Evolutionary conservation across 2,113 vertebrate species (phyloP), one percentile per base, ranked within the genome.

Genomic region (Elaphurus davidianus): DNA sequence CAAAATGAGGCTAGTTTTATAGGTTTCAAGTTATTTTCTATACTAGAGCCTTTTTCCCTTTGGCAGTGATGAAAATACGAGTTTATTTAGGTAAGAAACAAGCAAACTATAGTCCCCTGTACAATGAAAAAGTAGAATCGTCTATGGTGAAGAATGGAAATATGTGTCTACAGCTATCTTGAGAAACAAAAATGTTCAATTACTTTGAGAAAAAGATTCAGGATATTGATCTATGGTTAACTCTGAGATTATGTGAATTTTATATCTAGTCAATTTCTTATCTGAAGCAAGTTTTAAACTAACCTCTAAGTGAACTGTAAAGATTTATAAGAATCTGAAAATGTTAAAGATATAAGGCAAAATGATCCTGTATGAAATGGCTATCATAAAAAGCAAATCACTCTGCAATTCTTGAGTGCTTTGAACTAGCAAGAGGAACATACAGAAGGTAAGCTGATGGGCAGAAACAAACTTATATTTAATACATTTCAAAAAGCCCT

Each of bases 301-400:
- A 97, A 96, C 71, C 78, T 97, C 40, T 83, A 79, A 55, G 45
- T 87, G 88, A 97, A 95, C 91, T 96, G 21, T 50, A 92, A 95
- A 93, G 93, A 96, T 97, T 97, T 97, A 98, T 91, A 97, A 95
- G 87, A 98, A 93, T 92, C 40, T 94, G 47, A 97, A 97, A 89
- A 97, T 94, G 79, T n/a, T 96, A 57, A 94, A 93, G 76, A 96
- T 95, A 90, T 83, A 93, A 98, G 82, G 86, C 43, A 98, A 74
- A 98, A 96, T 91, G 85, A 93, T 97, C 43, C 55, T 86, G 14
- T 81, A 54, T 96, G 78, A 96, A 97, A 88, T 96, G 74, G 64
- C 82, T 71, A 97, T 97, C 50, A 90, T 93, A 87, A 97, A 98
- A 96, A 97, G 45, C 60, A 93, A 92, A 95, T 95, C 87, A 87